Evolutionary conservation across 2,888 invertebrate species (phyloP).

Genomic region (Drosophila bunnanda): DNA sequence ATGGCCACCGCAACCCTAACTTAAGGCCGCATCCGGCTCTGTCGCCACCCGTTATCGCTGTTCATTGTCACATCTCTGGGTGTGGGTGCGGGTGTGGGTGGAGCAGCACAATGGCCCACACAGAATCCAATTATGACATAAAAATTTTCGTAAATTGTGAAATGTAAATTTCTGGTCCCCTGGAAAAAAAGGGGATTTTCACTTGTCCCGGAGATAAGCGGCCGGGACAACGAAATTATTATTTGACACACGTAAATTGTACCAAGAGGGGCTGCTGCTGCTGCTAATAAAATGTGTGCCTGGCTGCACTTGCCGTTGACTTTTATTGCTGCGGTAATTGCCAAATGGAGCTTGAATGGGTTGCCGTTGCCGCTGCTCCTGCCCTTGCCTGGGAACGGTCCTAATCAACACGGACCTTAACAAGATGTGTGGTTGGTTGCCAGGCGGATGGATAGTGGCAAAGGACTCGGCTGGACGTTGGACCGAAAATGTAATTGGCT

Average conservation of each 20-base stretch:
- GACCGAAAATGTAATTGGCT: constrained; percentile 69
- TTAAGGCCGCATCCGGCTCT: constrained; percentile 7
- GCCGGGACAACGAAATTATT: constrained; percentile 66
- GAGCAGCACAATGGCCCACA: constrained; percentile 50
- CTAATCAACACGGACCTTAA: constrained; percentile 60
- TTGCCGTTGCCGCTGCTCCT: constrained; percentile 14
- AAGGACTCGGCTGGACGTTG: constrained; percentile 47
- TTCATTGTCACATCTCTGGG: constrained; percentile 70
- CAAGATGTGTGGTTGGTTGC: constrained; percentile 42
- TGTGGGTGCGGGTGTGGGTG: background rate
- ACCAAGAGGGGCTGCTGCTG: constrained; percentile 8
- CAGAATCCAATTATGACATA: constrained; percentile 77
- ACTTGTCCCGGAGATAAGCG: constrained; percentile 55
- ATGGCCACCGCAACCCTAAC: constrained; percentile 37
- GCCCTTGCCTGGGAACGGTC: constrained; percentile 10
- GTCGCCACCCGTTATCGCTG: constrained; percentile 55
- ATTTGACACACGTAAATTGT: constrained; percentile 77
- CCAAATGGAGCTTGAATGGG: constrained; percentile 75
- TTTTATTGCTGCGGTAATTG: constrained; percentile 79
- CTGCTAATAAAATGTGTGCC: constrained; percentile 62
- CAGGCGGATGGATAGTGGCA: constrained; percentile 7
- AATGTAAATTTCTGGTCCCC: constrained; percentile 71
- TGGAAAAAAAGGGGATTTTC: constrained; percentile 48
- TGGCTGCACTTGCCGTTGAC: constrained; percentile 63
- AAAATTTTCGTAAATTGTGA: constrained; percentile 77